Conservation (phyloP, 2,797 vertebrate genomes). For the Bradypodion ventrale region DNA sequence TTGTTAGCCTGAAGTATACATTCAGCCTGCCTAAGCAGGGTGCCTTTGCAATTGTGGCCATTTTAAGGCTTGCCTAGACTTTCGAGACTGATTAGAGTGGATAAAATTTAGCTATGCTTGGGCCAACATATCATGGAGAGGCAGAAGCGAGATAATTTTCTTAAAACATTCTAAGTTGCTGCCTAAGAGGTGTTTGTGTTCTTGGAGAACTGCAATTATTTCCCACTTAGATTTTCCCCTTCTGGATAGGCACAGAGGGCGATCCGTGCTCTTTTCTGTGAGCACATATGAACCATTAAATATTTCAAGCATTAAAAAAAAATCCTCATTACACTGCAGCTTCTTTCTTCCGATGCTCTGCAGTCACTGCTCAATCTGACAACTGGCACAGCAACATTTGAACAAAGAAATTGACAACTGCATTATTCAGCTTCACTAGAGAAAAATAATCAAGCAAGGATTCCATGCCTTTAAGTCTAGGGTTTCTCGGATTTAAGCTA, state of each 20-base stretch:
- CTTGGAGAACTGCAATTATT: not conserved
- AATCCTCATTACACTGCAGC: fast-evolving
- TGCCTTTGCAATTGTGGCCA: not conserved
- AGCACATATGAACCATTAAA: not conserved
- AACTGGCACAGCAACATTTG: fast-evolving
- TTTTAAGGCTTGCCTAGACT: not conserved
- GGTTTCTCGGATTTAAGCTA: fast-evolving
- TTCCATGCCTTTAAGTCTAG: fast-evolving
- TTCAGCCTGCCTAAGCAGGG: fast-evolving
- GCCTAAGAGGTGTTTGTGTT: not conserved
- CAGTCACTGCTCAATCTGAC: fast-evolving
- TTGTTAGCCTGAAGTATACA: fast-evolving
- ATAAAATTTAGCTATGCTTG: not conserved
- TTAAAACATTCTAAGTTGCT: fast-evolving
- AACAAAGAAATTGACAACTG: not conserved
- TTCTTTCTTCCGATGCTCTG: conserved; percentile 35
- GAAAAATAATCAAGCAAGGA: not conserved
- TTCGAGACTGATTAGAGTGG: not conserved
- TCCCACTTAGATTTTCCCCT: fast-evolving
- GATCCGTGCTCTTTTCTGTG: fast-evolving
- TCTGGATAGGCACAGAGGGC: not conserved
- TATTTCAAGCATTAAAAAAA: not conserved
- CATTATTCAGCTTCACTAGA: conserved; percentile 2
- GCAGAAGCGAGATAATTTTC: not conserved
- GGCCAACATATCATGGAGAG: not conserved